These are phyloP conservation scores for Eulacestoma nigropectus DNA, from an alignment of 2,113 vertebrate genomes.

Conservation along the genomic window DNA sequence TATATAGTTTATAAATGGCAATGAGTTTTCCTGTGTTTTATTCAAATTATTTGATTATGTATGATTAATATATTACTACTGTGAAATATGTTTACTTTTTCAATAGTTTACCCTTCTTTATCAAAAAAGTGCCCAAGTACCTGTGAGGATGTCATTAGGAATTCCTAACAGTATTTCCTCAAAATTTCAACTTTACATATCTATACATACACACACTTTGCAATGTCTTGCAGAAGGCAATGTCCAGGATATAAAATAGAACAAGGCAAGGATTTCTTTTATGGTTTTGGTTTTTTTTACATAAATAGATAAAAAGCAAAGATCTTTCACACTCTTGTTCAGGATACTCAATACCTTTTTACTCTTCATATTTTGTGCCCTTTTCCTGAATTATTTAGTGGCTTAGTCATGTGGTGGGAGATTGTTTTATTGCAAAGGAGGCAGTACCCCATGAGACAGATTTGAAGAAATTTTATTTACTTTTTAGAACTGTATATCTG, in stretches of 20 bases:
- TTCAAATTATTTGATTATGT: not conserved
- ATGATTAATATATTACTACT: not conserved
- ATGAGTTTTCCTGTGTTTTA: not conserved
- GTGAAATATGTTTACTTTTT: not conserved
- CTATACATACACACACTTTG: not conserved
- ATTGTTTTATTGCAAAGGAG: not conserved
- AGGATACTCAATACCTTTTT: not conserved
- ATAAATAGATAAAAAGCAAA: not conserved
- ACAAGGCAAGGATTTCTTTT: not conserved
- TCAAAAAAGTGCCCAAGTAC: not conserved
- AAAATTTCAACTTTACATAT: not conserved
- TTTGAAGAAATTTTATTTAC: conserved; percentile 6
- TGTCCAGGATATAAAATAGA: not conserved
- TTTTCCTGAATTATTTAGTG: conserved; percentile 4
- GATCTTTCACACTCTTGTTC: not conserved
- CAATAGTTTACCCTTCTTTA: not conserved
- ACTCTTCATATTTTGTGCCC: not conserved
- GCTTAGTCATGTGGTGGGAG: not conserved
- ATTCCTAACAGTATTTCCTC: not conserved
- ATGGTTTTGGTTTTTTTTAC: not conserved
- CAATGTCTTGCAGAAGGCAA: not conserved
- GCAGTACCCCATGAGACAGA: not conserved
- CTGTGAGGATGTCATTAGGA: not conserved
- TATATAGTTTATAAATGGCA: not conserved
- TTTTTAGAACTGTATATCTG: not conserved